Percentiles rank a stretch among this genome's conserved stretches.
Conservation (phyloP, 2,113 vertebrate genomes). For the Suricata suricatta region DNA sequence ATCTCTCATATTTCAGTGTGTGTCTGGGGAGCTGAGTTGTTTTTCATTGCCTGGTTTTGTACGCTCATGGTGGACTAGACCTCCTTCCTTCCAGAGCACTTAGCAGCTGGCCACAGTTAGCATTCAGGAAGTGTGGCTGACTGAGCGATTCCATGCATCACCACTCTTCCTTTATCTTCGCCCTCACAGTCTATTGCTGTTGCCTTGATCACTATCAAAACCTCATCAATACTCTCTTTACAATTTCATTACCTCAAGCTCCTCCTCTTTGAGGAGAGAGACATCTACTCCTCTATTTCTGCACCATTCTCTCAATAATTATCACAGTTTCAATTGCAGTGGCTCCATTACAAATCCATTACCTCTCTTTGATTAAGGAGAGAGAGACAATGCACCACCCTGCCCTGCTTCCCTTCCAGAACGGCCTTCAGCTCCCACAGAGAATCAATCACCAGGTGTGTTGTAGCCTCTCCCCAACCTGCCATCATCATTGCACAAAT, state of each 20-base stretch:
- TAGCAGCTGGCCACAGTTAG: neutral
- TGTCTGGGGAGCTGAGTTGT: accelerated
- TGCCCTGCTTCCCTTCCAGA: neutral
- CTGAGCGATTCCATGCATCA: accelerated
- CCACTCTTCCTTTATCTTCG: neutral
- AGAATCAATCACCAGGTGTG: neutral
- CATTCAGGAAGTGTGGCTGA: neutral
- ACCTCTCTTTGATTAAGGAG: neutral
- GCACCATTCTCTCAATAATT: neutral
- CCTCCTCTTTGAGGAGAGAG: neutral
- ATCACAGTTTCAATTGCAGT: neutral
- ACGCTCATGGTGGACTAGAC: neutral
- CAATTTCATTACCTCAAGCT: neutral
- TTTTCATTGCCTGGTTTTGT: neutral
- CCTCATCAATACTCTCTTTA: neutral
- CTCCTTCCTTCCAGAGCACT: neutral
- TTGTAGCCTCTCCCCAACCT: neutral
- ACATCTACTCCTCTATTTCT: neutral
- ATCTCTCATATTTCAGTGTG: neutral
- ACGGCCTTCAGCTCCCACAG: neutral
- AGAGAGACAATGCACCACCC: neutral
- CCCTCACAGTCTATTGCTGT: neutral
- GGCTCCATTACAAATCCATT: neutral
- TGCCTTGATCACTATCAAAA: conserved; percentile 4
- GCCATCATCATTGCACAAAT: neutral